Percentiles rank a stretch among this genome's conserved stretches.
Evolutionary conservation across 2,797 vertebrate species (phyloP).

Genomic region (Neosilurus mollespiculum): DNA sequence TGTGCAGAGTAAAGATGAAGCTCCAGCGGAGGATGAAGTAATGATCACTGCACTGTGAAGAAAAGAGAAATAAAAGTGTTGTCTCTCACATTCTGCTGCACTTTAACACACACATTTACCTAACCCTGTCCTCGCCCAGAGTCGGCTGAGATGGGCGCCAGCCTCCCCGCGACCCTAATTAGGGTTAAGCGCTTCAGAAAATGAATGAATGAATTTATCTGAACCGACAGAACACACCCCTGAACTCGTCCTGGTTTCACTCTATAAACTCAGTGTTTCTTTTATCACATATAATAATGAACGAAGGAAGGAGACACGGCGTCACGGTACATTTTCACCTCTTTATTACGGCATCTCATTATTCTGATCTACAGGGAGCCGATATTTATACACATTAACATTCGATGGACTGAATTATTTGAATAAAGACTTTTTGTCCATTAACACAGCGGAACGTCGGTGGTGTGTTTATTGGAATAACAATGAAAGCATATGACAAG

Average conservation of each 20-base stretch:
- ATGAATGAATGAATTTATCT: no score
- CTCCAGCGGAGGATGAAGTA: slow-evolving; percentile 19
- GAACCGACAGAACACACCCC: no score
- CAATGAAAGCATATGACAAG: not conserved
- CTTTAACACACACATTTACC: not conserved
- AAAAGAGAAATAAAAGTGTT: not conserved
- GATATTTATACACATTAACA: not conserved
- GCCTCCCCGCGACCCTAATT: no score
- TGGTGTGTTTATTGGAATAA: not conserved
- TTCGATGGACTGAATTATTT: not conserved
- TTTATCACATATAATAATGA: not conserved
- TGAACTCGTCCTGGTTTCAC: not conserved
- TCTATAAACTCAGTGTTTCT: not conserved
- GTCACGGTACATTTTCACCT: not conserved
- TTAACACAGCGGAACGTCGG: not conserved
- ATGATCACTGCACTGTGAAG: slow-evolving; percentile 43
- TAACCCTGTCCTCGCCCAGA: not conserved
- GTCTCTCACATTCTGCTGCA: not conserved
- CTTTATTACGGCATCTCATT: not conserved
- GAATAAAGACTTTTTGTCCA: not conserved
- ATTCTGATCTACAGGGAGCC: not conserved
- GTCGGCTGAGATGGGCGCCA: no score
- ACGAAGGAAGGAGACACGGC: not conserved
- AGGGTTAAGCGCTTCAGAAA: not conserved
- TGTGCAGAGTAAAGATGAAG: slow-evolving; percentile 40